Conservation (phyloP, 2,797 vertebrate species). For the Scyliorhinus canicula region DNA sequence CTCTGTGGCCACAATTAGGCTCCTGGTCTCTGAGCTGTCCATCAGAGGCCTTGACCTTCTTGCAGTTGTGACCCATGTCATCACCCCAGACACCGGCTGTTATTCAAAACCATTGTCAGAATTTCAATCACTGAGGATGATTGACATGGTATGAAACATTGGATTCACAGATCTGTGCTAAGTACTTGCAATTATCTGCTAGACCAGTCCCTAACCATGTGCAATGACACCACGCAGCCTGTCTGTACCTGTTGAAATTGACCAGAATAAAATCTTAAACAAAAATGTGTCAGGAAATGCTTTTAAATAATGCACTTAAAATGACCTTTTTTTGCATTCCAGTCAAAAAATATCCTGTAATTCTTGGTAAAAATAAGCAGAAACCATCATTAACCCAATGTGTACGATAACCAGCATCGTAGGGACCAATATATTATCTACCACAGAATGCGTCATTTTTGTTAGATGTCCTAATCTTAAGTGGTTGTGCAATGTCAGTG, state of each 20-base stretch:
- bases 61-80: no score
- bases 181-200: background rate
- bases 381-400: background rate
- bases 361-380: background rate
- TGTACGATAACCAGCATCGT: background rate
- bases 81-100: background rate
- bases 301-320: background rate
- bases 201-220: background rate
- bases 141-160: background rate
- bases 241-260: background rate
- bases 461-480: background rate
- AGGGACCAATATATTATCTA: background rate
- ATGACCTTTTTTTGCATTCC: background rate
- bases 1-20: background rate
- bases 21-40: background rate
- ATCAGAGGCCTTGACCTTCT: background rate
- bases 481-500: background rate
- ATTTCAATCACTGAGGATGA: background rate
- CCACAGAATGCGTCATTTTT: background rate
- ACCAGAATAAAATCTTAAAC: background rate
- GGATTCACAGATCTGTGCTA: background rate
- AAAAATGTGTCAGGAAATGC: background rate
- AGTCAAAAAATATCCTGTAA: background rate
- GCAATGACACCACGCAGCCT: background rate
- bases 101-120: background rate